Conservation (phyloP, 2,797 vertebrate genomes). For the Pelobates cultripes region DNA sequence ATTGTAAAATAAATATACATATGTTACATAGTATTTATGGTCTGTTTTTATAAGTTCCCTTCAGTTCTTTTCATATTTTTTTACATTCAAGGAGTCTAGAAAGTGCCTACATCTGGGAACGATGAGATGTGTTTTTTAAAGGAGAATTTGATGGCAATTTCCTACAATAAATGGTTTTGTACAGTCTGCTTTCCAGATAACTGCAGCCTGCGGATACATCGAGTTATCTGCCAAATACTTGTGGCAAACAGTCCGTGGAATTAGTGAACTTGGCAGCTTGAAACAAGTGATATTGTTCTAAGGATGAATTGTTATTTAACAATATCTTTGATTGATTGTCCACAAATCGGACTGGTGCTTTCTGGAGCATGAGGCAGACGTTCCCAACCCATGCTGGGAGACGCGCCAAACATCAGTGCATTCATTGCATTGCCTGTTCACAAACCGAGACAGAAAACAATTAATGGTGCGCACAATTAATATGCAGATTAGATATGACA, state of each 20-base stretch:
- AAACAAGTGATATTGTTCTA: conserved; percentile 15
- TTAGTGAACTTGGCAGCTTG: conserved; percentile 43
- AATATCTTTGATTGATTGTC: conserved; percentile 44
- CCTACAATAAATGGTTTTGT: conserved; percentile 31
- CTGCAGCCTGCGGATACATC: conserved; percentile 33
- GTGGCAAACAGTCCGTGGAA: conserved; percentile 39
- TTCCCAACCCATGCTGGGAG: conserved; percentile 5
- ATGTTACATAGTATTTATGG: no score
- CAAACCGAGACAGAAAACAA: neutral
- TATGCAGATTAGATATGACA: no score
- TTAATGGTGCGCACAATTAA: neutral
- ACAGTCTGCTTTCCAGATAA: conserved; percentile 41
- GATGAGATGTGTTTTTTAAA: conserved; percentile 18
- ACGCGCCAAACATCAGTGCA: neutral
- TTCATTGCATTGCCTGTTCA: conserved; percentile 20
- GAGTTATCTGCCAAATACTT: conserved; percentile 40
- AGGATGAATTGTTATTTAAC: conserved; percentile 52
- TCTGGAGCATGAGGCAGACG: conserved; percentile 16
- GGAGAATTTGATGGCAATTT: conserved; percentile 30
- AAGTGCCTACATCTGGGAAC: conserved; percentile 26
- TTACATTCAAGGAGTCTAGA: conserved; percentile 17
- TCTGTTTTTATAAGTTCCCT: no score
- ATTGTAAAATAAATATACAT: no score
- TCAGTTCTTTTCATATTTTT: no score
- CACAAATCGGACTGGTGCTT: conserved; percentile 28